A percentile compares a stretch with the other conserved stretches of the same genome.
Evolutionary conservation across 23 tunicate genomes (phyloP).

Genomic region (Clavelina lepadiformis): DNA sequence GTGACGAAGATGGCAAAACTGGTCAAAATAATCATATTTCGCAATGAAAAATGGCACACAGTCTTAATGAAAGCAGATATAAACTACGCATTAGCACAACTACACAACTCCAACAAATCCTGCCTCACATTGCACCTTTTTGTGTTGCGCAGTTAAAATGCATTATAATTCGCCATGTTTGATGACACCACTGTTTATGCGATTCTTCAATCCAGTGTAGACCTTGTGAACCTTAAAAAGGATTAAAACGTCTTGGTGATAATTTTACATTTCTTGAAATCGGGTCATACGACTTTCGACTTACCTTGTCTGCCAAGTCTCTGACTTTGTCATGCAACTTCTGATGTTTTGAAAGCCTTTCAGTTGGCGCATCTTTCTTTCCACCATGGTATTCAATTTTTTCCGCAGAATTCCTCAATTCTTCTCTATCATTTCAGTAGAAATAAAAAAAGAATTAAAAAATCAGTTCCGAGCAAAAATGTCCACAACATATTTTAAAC

Average conservation of each 20-base stretch:
- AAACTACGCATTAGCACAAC: no score
- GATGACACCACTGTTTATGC: constrained; percentile 4
- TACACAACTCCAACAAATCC: no score
- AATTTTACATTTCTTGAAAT: not conserved
- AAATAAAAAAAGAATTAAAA: not conserved
- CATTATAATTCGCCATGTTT: constrained; percentile 4
- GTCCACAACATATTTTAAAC: not conserved
- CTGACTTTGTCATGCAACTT: constrained; percentile 53
- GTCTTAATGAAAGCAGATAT: no score
- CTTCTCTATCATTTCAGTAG: constrained; percentile 52
- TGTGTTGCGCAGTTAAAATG: not conserved
- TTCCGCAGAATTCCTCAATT: constrained; percentile 50
- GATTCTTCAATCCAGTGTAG: constrained; percentile 1
- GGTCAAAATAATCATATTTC: no score
- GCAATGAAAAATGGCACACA: no score
- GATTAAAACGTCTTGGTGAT: not conserved
- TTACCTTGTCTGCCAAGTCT: constrained; percentile 53
- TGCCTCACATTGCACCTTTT: no score
- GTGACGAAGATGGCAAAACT: no score
- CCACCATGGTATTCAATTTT: constrained; percentile 59
- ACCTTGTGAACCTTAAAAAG: constrained; percentile 15
- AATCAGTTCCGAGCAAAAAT: not conserved
- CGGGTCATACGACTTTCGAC: not conserved
- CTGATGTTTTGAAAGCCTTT: constrained; percentile 16
- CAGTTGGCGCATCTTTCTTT: constrained; percentile 24